phyloP scores from a whole-genome alignment of 2,113 vertebrate genomes.

The Crotalus helleri region DNA sequence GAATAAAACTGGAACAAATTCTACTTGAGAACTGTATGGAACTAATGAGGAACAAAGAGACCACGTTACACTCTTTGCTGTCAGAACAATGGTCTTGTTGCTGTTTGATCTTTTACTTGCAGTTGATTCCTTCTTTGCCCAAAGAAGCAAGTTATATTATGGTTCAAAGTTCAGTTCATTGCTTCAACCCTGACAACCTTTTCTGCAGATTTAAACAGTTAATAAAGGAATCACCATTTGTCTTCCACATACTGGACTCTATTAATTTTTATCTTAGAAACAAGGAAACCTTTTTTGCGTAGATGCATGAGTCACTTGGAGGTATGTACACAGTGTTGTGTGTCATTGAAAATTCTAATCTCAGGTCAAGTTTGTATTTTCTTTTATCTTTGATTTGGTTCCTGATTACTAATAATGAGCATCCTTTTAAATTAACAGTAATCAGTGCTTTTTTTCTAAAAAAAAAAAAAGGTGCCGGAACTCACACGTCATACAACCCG shows the following conservation, averaged over 20 bases:
- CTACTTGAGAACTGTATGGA: constrained; percentile 57
- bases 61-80: constrained; percentile 54
- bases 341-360: constrained; percentile 38
- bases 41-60: constrained; percentile 58
- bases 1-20: constrained; percentile 58
- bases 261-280: constrained; percentile 57
- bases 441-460: no score
- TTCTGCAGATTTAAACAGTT: constrained; percentile 55
- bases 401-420: constrained; percentile 4
- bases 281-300: constrained; percentile 55
- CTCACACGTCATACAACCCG: no score
- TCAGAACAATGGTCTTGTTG: constrained; percentile 56
- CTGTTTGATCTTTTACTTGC: constrained; percentile 56
- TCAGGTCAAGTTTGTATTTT: constrained; percentile 29
- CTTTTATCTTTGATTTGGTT: constrained; percentile 21
- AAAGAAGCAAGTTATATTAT: constrained; percentile 43
- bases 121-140: constrained; percentile 50
- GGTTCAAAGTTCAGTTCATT: constrained; percentile 47
- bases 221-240: constrained; percentile 57
- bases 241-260: constrained; percentile 54
- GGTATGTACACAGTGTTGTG: constrained; percentile 32
- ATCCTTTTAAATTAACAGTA: constrained; percentile 26
- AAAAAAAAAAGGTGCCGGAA: no score
- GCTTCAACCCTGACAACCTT: constrained; percentile 51
- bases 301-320: constrained; percentile 48